Evolutionary conservation across 2,888 invertebrate species (phyloP).

Genomic region (Epirrita christyi): DNA sequence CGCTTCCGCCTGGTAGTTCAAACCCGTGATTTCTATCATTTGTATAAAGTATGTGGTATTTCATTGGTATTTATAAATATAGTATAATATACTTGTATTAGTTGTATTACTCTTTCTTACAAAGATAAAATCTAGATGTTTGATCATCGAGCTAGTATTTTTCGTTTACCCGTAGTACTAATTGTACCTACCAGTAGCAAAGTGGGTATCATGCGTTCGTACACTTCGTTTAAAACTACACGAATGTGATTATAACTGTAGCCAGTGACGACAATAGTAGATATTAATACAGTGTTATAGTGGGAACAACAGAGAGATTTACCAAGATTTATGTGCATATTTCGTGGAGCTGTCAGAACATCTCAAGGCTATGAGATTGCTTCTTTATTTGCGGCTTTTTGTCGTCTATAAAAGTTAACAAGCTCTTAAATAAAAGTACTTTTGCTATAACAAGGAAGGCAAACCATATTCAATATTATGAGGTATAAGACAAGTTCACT

Average conservation of each 20-base stretch:
- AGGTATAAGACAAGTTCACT: background rate
- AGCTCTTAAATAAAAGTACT: conserved; percentile 13
- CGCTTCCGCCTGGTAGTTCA: too few species aligned
- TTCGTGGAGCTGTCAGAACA: conserved; percentile 54
- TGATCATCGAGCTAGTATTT: background rate
- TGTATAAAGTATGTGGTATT: too few species aligned
- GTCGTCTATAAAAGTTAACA: conserved; percentile 17
- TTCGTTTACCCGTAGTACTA: too few species aligned
- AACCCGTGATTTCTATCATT: too few species aligned
- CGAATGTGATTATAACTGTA: conserved; percentile 40
- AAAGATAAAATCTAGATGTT: too few species aligned
- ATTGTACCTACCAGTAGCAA: too few species aligned
- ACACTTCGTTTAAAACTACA: conserved; percentile 11
- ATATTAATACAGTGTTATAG: conserved; percentile 39
- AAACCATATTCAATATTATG: conserved; percentile 3
- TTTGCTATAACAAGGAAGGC: conserved; percentile 1
- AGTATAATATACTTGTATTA: too few species aligned
- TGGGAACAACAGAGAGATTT: conserved; percentile 55
- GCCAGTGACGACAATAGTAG: conserved; percentile 45
- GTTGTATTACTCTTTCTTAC: too few species aligned
- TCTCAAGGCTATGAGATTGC: conserved; percentile 57
- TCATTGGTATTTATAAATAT: too few species aligned
- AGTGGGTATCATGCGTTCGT: background rate
- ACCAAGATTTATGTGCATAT: conserved; percentile 66
- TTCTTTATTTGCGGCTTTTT: conserved; percentile 37